Percentiles rank a stretch among this genome's conserved stretches.
These are phyloP conservation scores for Pocillopora meandrina DNA, from an alignment of 92 coral and sea anemone species.

Conservation along the genomic window DNA sequence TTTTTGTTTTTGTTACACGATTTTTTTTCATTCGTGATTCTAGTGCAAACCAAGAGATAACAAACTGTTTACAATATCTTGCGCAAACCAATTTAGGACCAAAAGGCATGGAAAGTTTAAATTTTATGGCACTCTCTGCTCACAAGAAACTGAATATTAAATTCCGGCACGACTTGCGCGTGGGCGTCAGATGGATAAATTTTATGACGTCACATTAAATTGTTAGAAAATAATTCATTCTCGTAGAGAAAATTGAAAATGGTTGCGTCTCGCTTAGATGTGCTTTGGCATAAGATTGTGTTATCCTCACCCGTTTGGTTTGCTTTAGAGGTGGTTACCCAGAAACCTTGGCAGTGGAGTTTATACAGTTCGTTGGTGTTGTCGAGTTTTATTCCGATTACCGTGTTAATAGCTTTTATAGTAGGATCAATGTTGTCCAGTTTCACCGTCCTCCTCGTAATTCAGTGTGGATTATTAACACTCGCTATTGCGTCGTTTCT, in stretches of 20 bases:
- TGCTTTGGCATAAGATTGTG: slow-evolving; percentile 34
- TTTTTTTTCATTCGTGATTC: no score
- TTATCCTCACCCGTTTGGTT: slow-evolving; percentile 28
- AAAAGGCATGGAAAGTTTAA: no score
- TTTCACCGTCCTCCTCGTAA: background rate
- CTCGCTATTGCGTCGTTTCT: slow-evolving; percentile 2
- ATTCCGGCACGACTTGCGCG: background rate
- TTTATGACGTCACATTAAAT: slow-evolving; percentile 24
- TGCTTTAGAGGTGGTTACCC: slow-evolving; percentile 13
- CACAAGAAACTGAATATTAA: background rate
- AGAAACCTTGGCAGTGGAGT: slow-evolving; percentile 41
- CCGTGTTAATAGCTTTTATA: background rate
- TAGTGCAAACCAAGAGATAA: no score
- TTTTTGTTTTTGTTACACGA: no score
- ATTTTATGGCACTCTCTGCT: no score
- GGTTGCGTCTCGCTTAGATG: slow-evolving; percentile 15
- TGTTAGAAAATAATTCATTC: background rate
- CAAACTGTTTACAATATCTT: no score
- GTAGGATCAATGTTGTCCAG: slow-evolving; percentile 2
- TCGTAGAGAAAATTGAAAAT: background rate
- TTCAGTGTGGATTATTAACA: slow-evolving; percentile 23
- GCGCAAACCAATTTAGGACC: no score
- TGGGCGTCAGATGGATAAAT: background rate
- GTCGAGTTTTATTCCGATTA: slow-evolving; percentile 23
- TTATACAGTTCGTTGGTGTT: slow-evolving; percentile 12